Conservation (phyloP, 2,888 invertebrate genomes). For the Phengaris alcon region DNA sequence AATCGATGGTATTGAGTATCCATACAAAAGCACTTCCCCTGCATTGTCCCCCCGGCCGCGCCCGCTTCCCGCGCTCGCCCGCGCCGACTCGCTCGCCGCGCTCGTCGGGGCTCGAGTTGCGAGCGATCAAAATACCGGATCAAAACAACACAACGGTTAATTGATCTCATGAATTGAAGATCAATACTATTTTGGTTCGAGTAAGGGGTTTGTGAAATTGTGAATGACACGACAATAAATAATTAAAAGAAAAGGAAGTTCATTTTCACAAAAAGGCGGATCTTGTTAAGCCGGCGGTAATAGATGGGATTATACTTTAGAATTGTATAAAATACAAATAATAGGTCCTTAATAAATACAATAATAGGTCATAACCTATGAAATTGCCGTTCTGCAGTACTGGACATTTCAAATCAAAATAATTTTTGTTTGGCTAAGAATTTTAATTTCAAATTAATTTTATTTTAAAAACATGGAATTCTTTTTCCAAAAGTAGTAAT, state of each 20-base stretch:
- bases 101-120: background rate
- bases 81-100: background rate
- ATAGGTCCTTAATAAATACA: no score
- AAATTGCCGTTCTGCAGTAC: no score
- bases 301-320: background rate
- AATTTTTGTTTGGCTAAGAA: no score
- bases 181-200: no score
- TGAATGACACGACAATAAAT: background rate
- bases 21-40: background rate
- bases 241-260: background rate
- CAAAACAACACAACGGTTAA: background rate
- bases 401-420: no score
- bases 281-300: background rate
- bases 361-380: no score
- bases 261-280: background rate
- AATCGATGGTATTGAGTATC: constrained; percentile 8
- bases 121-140: constrained; percentile 5
- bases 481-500: no score
- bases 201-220: background rate
- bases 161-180: background rate
- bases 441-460: no score
- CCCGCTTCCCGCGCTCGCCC: background rate
- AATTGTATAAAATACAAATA: no score
- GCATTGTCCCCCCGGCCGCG: background rate
- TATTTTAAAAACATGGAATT: no score